Base-by-base conservation (phyloP, 2,888 invertebrate species). In the Meta bourneti region DNA sequence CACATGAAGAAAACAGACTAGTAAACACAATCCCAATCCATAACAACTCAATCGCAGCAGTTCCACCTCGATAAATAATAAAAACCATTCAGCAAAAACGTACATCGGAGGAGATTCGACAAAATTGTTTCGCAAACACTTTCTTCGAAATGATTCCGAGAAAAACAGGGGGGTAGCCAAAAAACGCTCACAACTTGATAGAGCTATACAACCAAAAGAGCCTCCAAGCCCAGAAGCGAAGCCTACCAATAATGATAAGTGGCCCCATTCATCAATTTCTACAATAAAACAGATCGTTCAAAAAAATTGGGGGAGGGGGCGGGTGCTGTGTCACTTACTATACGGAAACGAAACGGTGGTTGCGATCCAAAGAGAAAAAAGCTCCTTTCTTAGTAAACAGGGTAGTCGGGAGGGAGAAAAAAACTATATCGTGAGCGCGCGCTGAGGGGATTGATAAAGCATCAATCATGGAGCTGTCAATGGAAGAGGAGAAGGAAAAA, bases 381-480 rank as follows among this genome's bases (percentile, higher is more conserved):
- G 87, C 82, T 87, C 78, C 78, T 87, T 91, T 91, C 86, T 86
- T 54, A 77, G 91, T 87, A 34, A 34, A 34, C 74, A 13, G 13
- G 52, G 20, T 11, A 83, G 74, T 49, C 34, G 1, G 74, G 72
- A 19, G 54, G 11, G 74, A 16, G 61, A 83, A 78, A 85, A 84
- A 79, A 79, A 61, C 61, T 79, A 74, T 81, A 79, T 87, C 71
- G 71, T 75, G 86, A 72, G 78, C 72, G 85, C 82, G 75, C 89
- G 84, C 81, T 80, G 70, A 54, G 83, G 87, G 92, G 88, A 92
- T 92, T 92, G 92, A 92, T 90, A 92, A 90, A 88, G 75, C 92
- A 92, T 92, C 92, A 87, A 92, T 92, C 92, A 90, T 90, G 90
- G 71, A 82, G 90, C 92, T 90, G 92, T 92, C 92, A 92, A 92